phyloP scores from a whole-genome alignment of 2,797 vertebrate species.

The Phrynocephalus forsythii region DNA sequence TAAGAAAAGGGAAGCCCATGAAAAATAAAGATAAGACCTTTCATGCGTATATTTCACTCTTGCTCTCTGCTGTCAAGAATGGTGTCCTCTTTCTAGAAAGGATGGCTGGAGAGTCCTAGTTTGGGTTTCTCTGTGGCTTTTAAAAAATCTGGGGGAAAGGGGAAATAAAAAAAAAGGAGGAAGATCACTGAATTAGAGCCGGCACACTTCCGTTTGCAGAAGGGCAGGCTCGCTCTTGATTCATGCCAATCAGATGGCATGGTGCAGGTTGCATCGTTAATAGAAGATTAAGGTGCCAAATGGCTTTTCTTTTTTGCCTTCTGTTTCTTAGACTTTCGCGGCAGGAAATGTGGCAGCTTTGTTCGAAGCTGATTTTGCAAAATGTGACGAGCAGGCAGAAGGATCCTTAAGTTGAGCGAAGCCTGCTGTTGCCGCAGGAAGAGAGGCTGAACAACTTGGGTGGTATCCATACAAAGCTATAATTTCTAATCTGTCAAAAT shows the following conservation, averaged over 20 bases:
- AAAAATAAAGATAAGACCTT: constrained; percentile 38
- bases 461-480: constrained; percentile 74
- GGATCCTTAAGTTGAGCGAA: constrained; percentile 73
- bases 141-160: constrained; percentile 59
- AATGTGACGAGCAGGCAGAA: constrained; percentile 70
- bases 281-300: constrained; percentile 71
- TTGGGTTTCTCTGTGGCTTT: constrained; percentile 73
- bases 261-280: constrained; percentile 69
- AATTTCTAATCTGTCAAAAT: constrained; percentile 80
- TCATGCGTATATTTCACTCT: constrained; percentile 56
- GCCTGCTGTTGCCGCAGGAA: constrained; percentile 73
- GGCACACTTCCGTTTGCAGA: constrained; percentile 54
- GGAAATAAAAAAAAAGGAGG: constrained; percentile 64
- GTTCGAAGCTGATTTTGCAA: constrained; percentile 72
- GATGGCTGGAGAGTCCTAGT: constrained; percentile 67
- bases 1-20: constrained; percentile 57
- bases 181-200: constrained; percentile 53
- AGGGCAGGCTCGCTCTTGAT: constrained; percentile 59
- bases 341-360: constrained; percentile 72
- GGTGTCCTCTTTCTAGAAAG: constrained; percentile 52
- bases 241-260: constrained; percentile 67
- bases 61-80: constrained; percentile 59
- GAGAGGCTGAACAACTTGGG: constrained; percentile 72
- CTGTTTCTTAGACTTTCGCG: constrained; percentile 69
- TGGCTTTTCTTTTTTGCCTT: constrained; percentile 66